A percentile compares a stretch with the other conserved stretches of the same genome.
phyloP scores from a whole-genome alignment of 2,113 vertebrate species.

The Hippocampus comes region DNA sequence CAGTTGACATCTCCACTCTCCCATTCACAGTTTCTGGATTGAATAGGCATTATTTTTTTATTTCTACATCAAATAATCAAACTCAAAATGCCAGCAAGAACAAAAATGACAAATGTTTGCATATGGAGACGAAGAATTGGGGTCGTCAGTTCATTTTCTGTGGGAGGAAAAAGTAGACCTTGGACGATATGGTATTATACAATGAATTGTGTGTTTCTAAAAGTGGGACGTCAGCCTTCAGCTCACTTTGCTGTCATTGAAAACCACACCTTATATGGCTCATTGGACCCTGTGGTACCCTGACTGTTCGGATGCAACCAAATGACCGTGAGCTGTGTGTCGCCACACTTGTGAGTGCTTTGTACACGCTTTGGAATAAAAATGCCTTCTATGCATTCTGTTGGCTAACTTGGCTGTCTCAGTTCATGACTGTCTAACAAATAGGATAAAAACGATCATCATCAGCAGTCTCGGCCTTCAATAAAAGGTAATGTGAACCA shows the following conservation, averaged over 20 bases:
- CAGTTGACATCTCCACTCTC: slow-evolving; percentile 67
- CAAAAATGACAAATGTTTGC: slow-evolving; percentile 59
- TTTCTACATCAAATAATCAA: slow-evolving; percentile 70
- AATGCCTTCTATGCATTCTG: slow-evolving; percentile 25
- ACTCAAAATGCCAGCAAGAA: slow-evolving; percentile 63
- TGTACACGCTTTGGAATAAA: slow-evolving; percentile 11
- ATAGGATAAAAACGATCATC: not conserved
- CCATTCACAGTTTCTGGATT: slow-evolving; percentile 76
- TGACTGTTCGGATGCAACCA: slow-evolving; percentile 45
- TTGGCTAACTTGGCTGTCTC: slow-evolving; percentile 37
- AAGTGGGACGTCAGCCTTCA: slow-evolving; percentile 45
- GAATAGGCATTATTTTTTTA: slow-evolving; percentile 70
- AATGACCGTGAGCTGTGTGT: slow-evolving; percentile 36
- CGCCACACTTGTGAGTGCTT: slow-evolving; percentile 34
- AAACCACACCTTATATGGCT: slow-evolving; percentile 54
- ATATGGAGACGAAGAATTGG: slow-evolving; percentile 55
- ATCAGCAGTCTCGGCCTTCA: slow-evolving; percentile 31
- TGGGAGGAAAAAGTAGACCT: slow-evolving; percentile 44
- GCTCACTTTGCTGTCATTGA: slow-evolving; percentile 41
- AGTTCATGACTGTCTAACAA: slow-evolving; percentile 22
- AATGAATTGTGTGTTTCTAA: slow-evolving; percentile 46
- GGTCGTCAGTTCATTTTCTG: slow-evolving; percentile 35
- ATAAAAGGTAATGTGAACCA: slow-evolving; percentile 38
- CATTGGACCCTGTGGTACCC: slow-evolving; percentile 51
- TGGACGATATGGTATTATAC: slow-evolving; percentile 64